A percentile compares a stretch with the other conserved stretches of the same genome.
These are phyloP conservation scores for Eueides isabella DNA, from an alignment of 1,140 invertebrate genomes.

Conservation along the genomic window DNA sequence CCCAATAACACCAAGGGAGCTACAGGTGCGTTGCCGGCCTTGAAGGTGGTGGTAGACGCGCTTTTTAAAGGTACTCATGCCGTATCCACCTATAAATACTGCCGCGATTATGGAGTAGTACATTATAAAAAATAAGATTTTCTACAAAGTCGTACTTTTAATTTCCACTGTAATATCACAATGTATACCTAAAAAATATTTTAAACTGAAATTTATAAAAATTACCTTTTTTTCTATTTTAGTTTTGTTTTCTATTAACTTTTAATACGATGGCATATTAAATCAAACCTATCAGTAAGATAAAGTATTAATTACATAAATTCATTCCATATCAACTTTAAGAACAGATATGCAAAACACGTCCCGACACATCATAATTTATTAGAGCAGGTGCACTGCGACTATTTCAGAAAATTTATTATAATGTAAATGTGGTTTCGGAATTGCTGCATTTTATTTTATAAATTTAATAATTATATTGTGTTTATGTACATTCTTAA, in stretches of 20 bases:
- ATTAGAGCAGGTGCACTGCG: slow-evolving; percentile 30
- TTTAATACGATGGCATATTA: neutral
- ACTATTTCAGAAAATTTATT: slow-evolving; percentile 21
- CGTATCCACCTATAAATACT: no score
- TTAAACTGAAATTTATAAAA: neutral
- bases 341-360: slow-evolving; percentile 30
- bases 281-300: slow-evolving; percentile 13
- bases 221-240: no score
- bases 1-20: no score
- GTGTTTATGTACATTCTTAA: neutral
- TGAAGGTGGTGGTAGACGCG: no score
- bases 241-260: neutral
- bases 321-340: slow-evolving; percentile 16
- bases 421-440: slow-evolving; percentile 16
- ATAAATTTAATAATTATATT: neutral
- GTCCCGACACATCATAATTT: slow-evolving; percentile 30
- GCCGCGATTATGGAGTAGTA: no score
- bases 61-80: no score
- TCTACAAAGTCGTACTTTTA: no score
- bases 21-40: no score
- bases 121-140: no score
- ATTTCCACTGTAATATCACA: no score
- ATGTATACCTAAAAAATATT: neutral
- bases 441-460: slow-evolving; percentile 22
- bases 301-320: slow-evolving; percentile 22